Evolutionary conservation across 2,888 invertebrate genomes (phyloP), one percentile per base, ranked within the genome.

Genomic region (Pseudeuparius sepicola): DNA sequence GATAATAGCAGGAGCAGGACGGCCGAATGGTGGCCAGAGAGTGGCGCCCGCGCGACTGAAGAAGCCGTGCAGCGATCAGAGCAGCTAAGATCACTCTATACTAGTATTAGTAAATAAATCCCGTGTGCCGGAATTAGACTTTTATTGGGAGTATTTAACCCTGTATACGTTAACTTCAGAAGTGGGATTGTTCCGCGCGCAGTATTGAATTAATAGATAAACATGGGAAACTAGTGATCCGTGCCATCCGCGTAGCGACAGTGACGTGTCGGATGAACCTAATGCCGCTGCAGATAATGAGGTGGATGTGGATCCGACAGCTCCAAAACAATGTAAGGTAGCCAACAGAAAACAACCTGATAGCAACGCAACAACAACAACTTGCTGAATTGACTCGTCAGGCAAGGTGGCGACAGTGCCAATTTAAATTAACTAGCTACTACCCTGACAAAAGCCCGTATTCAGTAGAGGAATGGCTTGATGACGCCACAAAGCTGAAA

Each of bases 391-490:
- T 36, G n/a, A 11, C 31, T 5, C 24, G 15, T 9, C 30, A 31
- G 17, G 3, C 16, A 36, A 36, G 13, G 31, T 36, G 36, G 36
- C 24, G 36, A 16, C 24, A 26, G 27, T n/a, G 9, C 25, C 34
- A 16, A 26, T 27, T 34, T 18, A 6, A 7, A 10, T 12, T 29
- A 7, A 4, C 30, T 4, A 12, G 24, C 9, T 30, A 10, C 24
- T 9, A 40, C 27, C 40, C 40, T 9, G 37, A 39, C 14, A 27
- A 14, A 3, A 39, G 37, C 15, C 15, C 25, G 1, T 33, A 38
- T 14, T 9, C 40, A 2, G 43, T 44, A 7, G 40, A 43, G 28
- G 43, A 43, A 17, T 43, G 43, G 43, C 29, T 44, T 12, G 35
- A 41, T 9, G 37, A 16, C 13, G 43, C 34, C 14, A 35, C 37